Percentiles rank a stretch among this genome's conserved stretches.
These are phyloP conservation scores for Alces alces DNA, from an alignment of 2,113 vertebrate genomes.

Conservation along the genomic window DNA sequence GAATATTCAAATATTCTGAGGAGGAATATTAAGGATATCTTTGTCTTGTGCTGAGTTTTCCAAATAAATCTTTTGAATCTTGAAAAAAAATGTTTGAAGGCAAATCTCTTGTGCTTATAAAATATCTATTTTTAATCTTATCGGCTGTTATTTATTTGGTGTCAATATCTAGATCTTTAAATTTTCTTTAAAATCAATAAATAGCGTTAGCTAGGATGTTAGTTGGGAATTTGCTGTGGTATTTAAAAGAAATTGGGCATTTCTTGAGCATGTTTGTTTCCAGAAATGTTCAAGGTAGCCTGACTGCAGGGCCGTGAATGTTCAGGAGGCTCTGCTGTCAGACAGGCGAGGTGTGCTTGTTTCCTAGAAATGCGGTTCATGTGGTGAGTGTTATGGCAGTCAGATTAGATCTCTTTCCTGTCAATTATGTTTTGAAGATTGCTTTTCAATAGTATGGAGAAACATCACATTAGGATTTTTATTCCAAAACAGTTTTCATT, in stretches of 20 bases:
- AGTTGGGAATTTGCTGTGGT: neutral
- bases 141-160: neutral
- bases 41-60: constrained; percentile 60
- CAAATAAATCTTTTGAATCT: constrained; percentile 73
- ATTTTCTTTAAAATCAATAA: neutral
- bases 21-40: constrained; percentile 60
- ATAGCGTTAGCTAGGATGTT: neutral
- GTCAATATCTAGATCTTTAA: neutral
- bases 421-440: neutral
- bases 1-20: constrained; percentile 55
- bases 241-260: neutral
- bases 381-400: neutral
- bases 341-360: neutral
- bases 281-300: neutral
- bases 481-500: neutral
- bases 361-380: neutral
- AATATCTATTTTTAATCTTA: constrained; percentile 39
- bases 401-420: neutral
- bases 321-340: neutral
- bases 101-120: constrained; percentile 64
- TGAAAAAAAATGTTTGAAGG: constrained; percentile 57
- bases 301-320: neutral
- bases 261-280: constrained; percentile 15
- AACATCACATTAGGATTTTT: constrained; percentile 17
- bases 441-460: neutral